Base-by-base conservation (phyloP, 2,888 invertebrate genomes). In the Aleiodes testaceus region DNA sequence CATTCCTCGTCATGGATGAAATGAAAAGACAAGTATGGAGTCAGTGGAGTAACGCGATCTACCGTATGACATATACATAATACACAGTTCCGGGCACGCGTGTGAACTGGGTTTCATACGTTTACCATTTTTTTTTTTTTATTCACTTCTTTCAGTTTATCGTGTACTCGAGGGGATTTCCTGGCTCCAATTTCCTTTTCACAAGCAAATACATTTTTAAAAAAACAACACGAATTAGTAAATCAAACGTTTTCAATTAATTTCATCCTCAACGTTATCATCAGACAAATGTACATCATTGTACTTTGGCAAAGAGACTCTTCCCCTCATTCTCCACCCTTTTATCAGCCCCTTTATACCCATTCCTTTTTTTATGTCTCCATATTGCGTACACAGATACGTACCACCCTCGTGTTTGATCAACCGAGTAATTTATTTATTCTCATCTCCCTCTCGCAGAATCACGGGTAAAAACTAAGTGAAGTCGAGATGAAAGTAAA, bases 351-450 rank as follows among this genome's bases (percentile, higher is more conserved):
- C 44, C 52, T 14, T 20, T 44, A 49, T 22, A 64, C 59, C 55
- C 52, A 53, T 47, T 59, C 14, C 20, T 59, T 11, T 65, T 61
- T 26, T 45, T 22, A 18, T 36, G 61, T 22, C 45, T 14, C 42
- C 50, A 26, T 44, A 26, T 11, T 36, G 44, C 53, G 26, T 44
- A 20, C 36, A 49, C 18, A 53, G 16, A 69, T 45, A 50, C 14
- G 47, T n/a, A 9, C 3, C 44, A 42, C 26, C 55, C 67, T 69
- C 53, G 52, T 72, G 70, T 74, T 72, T 72, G 72, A 74, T 72
- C 72, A 70, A 64, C 72, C 66, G 64, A 68, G 72, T 74, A 72
- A 72, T 74, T 72, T 72, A 74, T 74, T 74, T 74, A 74, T 74
- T 74, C 70, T 45, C 49, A 42, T 16, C 59, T 42, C 26, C 26